A percentile compares a stretch with the other conserved stretches of the same genome.
Evolutionary conservation across 2,113 vertebrate genomes (phyloP).

Genomic region (Onychostruthus taczanowskii): DNA sequence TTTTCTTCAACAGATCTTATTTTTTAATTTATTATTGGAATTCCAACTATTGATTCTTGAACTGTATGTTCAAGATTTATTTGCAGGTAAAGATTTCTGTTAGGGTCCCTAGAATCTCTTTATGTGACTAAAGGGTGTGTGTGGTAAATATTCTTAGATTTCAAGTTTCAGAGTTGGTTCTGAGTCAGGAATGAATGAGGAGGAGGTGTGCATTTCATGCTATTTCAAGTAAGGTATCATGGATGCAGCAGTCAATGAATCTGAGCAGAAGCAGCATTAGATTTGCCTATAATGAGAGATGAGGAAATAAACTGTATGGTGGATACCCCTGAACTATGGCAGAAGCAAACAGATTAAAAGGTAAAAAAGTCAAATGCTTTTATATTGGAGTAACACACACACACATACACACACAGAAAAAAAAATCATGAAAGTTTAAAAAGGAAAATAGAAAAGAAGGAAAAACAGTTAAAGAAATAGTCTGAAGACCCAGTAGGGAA

Average conservation of each 20-base stretch:
- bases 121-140: neutral
- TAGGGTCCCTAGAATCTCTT: neutral
- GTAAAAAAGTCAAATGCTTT: neutral
- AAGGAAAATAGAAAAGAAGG: constrained; percentile 1
- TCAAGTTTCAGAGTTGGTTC: neutral
- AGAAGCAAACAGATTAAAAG: neutral
- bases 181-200: neutral
- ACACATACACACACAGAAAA: neutral
- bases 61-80: neutral
- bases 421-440: neutral
- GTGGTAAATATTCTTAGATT: neutral
- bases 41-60: neutral
- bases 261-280: neutral
- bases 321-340: neutral
- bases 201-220: neutral
- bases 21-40: neutral
- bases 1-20: neutral
- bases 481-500: constrained; percentile 16
- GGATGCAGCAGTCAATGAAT: neutral
- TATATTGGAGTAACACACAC: neutral
- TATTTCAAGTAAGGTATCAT: neutral
- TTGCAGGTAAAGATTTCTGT: neutral
- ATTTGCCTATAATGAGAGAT: neutral
- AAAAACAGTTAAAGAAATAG: constrained; percentile 36
- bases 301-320: neutral